Evolutionary conservation across 2,113 vertebrate species (phyloP).

Genomic region (Sinocyclocheilus anshuiensis): DNA sequence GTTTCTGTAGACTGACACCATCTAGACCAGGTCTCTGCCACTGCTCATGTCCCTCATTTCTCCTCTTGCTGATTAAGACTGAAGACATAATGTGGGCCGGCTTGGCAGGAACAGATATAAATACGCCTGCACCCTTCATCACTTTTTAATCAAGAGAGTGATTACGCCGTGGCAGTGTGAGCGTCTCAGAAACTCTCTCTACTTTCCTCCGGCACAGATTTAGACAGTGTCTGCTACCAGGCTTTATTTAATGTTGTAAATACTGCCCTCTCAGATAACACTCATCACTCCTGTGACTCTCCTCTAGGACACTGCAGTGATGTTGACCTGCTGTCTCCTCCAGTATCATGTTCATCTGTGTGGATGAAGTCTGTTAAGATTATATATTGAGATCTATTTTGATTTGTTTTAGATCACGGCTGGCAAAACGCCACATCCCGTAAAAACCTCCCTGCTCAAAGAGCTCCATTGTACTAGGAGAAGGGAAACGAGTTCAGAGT

Average conservation of each 20-base stretch:
- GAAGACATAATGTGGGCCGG: conserved; percentile 13
- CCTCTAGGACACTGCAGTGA: not conserved
- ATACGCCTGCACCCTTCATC: conserved; percentile 27
- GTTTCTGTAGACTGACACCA: not conserved
- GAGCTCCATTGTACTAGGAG: not conserved
- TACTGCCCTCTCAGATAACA: not conserved
- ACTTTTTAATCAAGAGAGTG: conserved; percentile 27
- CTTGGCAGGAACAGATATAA: conserved; percentile 48
- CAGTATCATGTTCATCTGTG: not conserved
- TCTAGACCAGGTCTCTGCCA: not conserved
- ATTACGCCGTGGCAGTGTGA: not conserved
- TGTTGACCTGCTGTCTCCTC: not conserved
- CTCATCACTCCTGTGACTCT: not conserved
- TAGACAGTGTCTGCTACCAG: not conserved
- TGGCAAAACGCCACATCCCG: not conserved
- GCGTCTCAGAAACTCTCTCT: conserved; percentile 16
- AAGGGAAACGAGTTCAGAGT: not conserved
- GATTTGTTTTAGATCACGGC: not conserved
- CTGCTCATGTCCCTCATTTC: not conserved
- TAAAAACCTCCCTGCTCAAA: not conserved
- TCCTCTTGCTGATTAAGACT: not conserved
- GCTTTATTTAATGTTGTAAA: not conserved
- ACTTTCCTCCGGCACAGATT: not conserved
- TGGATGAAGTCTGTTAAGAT: not conserved
- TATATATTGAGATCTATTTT: not conserved